Conservation (phyloP, 2,113 vertebrate species). For the Rhinoderma darwinii region DNA sequence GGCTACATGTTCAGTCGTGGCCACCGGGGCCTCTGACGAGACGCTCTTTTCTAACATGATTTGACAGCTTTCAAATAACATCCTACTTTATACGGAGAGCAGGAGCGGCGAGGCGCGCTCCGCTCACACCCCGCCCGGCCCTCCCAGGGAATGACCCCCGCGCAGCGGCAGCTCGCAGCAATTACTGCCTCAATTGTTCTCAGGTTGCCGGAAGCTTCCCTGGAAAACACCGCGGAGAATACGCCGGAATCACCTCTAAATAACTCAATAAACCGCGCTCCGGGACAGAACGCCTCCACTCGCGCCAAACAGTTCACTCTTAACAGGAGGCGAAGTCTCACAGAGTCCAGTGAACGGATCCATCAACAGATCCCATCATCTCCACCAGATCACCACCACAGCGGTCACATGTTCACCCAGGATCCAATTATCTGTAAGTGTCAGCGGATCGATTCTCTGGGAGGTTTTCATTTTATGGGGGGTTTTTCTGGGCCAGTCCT, state of each 20-base stretch:
- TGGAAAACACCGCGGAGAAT: slow-evolving; percentile 77
- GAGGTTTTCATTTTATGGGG: too few relatives aligned
- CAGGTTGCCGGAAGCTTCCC: slow-evolving; percentile 79
- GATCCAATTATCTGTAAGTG: too few relatives aligned
- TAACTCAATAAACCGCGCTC: background rate
- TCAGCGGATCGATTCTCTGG: too few relatives aligned
- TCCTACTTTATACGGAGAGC: slow-evolving; percentile 82
- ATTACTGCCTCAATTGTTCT: slow-evolving; percentile 84
- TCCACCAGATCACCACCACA: too few relatives aligned
- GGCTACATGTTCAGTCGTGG: slow-evolving; percentile 81
- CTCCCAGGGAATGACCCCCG: slow-evolving; percentile 80
- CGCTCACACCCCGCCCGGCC: slow-evolving; percentile 75
- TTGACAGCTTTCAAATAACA: slow-evolving; percentile 86
- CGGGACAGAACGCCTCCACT: background rate
- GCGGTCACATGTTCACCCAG: too few relatives aligned
- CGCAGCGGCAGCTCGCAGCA: slow-evolving; percentile 81
- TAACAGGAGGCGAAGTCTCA: background rate
- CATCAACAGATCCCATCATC: too few relatives aligned
- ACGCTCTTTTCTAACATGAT: slow-evolving; percentile 83
- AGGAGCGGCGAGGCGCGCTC: slow-evolving; percentile 75
- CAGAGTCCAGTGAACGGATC: background rate
- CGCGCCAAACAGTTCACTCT: too few relatives aligned
- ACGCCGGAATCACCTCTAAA: slow-evolving; percentile 75
- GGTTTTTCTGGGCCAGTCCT: too few relatives aligned
- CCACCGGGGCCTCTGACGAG: slow-evolving; percentile 78